Conservation (phyloP, 1,140 invertebrate genomes). For the Leptonema lineaticorne region DNA sequence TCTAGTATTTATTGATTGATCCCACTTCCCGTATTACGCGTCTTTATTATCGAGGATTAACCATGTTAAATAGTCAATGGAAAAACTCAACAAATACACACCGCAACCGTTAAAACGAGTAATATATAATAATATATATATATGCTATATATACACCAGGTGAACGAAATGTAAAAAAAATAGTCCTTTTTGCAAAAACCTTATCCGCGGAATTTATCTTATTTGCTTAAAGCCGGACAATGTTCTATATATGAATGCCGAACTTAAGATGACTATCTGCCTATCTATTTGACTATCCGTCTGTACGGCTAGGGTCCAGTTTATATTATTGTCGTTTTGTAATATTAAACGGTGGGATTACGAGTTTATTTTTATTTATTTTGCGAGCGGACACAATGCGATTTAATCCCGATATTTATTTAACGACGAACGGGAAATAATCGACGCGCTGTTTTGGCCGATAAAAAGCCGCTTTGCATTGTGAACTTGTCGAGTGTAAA, state of each 20-base stretch:
- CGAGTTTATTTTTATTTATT: too few relatives aligned
- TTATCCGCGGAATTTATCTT: not conserved
- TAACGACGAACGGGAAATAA: not conserved
- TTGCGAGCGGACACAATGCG: not conserved
- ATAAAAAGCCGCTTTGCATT: too few relatives aligned
- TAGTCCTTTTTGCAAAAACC: not conserved
- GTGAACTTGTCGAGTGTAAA: not conserved
- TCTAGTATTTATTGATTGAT: too few relatives aligned
- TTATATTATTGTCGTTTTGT: too few relatives aligned
- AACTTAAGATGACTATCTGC: not conserved
- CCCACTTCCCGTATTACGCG: not conserved
- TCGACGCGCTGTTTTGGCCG: too few relatives aligned
- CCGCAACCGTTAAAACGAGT: not conserved
- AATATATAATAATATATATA: not conserved
- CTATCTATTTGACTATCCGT: not conserved
- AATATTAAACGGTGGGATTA: not conserved
- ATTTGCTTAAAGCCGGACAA: not conserved
- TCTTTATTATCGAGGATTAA: not conserved
- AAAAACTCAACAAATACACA: not conserved
- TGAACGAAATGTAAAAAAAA: not conserved
- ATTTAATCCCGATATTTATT: not conserved
- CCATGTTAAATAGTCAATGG: not conserved
- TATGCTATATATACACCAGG: too few relatives aligned
- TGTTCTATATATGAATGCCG: too few relatives aligned
- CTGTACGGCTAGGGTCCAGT: not conserved